Percentiles rank a stretch among this genome's conserved stretches.
Evolutionary conservation across 2,888 invertebrate species (phyloP).

Genomic region (Metellina segmentata): DNA sequence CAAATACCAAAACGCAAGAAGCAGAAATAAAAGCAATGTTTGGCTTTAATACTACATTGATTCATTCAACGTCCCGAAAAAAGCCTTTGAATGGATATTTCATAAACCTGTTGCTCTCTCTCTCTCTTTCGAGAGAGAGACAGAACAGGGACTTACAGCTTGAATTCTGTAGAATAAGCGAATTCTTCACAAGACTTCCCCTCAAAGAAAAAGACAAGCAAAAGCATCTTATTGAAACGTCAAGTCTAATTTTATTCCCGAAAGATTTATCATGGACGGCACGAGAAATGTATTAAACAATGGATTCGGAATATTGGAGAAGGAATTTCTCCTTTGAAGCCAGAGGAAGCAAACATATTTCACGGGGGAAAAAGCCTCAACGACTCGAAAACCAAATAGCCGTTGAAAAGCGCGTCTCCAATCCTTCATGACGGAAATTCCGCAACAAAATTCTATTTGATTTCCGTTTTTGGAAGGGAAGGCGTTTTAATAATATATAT

Average conservation of each 20-base stretch:
- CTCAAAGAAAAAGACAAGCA: neutral
- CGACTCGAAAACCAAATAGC: constrained; percentile 8
- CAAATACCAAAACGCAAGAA: too few species aligned
- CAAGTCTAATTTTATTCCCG: neutral
- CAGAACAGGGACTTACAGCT: neutral
- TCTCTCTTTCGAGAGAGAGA: neutral
- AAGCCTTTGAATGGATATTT: neutral
- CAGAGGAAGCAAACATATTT: neutral
- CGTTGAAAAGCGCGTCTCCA: constrained; percentile 13
- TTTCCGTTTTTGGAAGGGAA: neutral
- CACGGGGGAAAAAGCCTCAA: neutral
- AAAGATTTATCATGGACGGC: neutral
- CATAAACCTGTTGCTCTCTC: neutral
- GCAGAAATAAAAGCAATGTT: neutral
- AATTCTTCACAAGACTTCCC: neutral
- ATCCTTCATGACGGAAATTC: neutral
- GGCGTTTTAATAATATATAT: neutral
- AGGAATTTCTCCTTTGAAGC: neutral
- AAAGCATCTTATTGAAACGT: neutral
- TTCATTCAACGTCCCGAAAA: neutral
- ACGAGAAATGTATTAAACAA: neutral
- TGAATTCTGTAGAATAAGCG: neutral
- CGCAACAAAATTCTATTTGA: neutral
- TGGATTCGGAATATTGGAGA: neutral
- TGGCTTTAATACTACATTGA: neutral